A percentile compares a stretch with the other conserved stretches of the same genome.
Conservation (phyloP, 1,140 invertebrate genomes). For the Polyergus mexicanus region DNA sequence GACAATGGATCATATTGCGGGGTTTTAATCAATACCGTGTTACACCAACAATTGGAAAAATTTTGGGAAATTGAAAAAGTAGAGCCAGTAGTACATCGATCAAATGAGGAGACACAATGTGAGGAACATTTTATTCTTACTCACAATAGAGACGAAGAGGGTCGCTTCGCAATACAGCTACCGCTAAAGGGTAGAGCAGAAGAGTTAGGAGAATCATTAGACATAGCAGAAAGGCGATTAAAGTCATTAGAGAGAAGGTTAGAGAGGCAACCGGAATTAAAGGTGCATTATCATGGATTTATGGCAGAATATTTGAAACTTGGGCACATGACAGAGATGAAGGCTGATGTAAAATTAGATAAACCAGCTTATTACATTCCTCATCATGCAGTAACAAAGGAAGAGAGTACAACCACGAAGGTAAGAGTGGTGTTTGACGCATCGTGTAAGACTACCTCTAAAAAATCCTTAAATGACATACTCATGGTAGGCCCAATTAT, state of each 20-base stretch:
- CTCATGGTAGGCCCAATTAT: neutral
- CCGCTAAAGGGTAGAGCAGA: neutral
- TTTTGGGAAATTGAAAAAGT: slow-evolving; percentile 24
- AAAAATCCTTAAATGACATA: neutral
- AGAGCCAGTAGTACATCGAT: accelerated
- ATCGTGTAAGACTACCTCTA: neutral
- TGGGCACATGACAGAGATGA: neutral
- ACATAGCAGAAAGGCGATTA: neutral
- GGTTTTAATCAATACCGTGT: neutral
- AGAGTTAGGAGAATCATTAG: neutral
- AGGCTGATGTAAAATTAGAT: accelerated
- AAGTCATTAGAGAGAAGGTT: neutral
- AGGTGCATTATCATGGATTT: neutral
- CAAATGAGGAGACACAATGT: neutral
- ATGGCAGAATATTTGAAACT: neutral
- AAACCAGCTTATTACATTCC: neutral
- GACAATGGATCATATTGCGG: neutral
- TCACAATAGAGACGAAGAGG: neutral
- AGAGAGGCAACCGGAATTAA: neutral
- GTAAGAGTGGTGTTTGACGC: neutral
- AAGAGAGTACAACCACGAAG: neutral
- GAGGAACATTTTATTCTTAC: neutral
- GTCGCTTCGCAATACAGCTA: neutral
- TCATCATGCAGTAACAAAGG: slow-evolving; percentile 13
- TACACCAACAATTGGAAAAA: neutral